Percentiles rank a stretch among this genome's conserved stretches.
Evolutionary conservation across 2,797 vertebrate genomes (phyloP).

Genomic region (Xiphorhynchus erythropygius): DNA sequence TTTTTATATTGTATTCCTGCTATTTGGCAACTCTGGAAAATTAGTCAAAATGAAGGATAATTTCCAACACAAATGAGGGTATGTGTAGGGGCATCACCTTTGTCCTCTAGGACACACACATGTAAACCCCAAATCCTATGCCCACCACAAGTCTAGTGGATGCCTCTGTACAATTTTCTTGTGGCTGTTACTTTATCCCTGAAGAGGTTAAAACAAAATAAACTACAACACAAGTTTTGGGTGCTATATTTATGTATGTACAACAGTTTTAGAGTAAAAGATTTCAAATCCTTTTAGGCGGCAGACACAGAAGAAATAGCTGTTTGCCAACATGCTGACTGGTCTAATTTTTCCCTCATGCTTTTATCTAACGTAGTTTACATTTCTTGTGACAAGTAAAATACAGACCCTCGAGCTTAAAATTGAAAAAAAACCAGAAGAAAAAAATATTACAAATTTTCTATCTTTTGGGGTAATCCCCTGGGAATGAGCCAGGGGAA

Average conservation of each 20-base stretch:
- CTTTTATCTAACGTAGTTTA: conserved; percentile 45
- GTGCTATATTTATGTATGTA: not conserved
- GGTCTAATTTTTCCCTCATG: conserved; percentile 43
- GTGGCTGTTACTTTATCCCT: not conserved
- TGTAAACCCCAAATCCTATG: not conserved
- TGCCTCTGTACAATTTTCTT: not conserved
- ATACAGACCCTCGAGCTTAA: conserved; percentile 53
- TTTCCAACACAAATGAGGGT: not conserved
- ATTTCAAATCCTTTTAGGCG: conserved; percentile 24
- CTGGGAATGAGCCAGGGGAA: not conserved
- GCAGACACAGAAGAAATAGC: conserved; percentile 47
- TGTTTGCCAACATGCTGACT: conserved; percentile 52
- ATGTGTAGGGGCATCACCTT: not conserved
- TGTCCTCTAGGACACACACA: not conserved
- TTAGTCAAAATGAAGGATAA: not conserved
- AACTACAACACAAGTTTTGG: not conserved
- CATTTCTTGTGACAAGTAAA: conserved; percentile 60
- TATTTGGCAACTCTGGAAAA: not conserved
- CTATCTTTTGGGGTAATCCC: conserved; percentile 10
- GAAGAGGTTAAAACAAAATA: not conserved
- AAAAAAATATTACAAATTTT: conserved; percentile 5
- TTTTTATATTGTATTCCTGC: not conserved
- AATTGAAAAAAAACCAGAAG: not conserved
- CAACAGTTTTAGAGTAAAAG: conserved; percentile 26
- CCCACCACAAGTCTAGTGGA: fast-evolving